Percentiles rank a stretch among this genome's conserved stretches.
phyloP scores from a whole-genome alignment of 2,888 invertebrate genomes.

The Plagodis pulveraria region DNA sequence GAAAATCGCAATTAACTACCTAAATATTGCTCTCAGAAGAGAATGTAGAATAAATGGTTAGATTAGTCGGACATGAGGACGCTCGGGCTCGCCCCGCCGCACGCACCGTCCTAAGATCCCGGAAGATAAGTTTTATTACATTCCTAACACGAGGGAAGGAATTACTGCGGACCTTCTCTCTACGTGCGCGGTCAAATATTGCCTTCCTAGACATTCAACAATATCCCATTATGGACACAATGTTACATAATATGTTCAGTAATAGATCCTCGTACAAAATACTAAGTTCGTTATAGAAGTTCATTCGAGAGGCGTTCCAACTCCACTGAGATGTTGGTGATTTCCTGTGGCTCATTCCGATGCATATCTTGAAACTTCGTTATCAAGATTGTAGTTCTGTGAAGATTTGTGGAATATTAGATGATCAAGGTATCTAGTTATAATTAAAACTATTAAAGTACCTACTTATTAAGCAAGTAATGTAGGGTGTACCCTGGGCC shows the following conservation, averaged over 20 bases:
- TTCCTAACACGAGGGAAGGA: slow-evolving; percentile 61
- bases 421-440: no score
- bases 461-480: no score
- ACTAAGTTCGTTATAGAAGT: slow-evolving; percentile 25
- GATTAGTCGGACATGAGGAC: slow-evolving; percentile 34
- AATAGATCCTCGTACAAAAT: slow-evolving; percentile 22
- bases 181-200: slow-evolving; percentile 67
- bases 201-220: slow-evolving; percentile 62
- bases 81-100: slow-evolving; percentile 52
- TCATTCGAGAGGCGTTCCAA: slow-evolving; percentile 30
- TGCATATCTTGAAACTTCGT: slow-evolving; percentile 55
- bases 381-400: slow-evolving; percentile 49
- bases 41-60: slow-evolving; percentile 34
- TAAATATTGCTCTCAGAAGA: slow-evolving; percentile 21
- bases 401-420: slow-evolving; percentile 21
- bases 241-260: slow-evolving; percentile 48
- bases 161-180: slow-evolving; percentile 45
- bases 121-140: slow-evolving; percentile 72
- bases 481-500: no score
- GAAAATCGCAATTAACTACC: slow-evolving; percentile 27
- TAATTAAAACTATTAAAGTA: no score
- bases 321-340: slow-evolving; percentile 32
- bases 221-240: slow-evolving; percentile 69
- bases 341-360: slow-evolving; percentile 53
- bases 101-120: slow-evolving; percentile 58